Evolutionary conservation across 2,888 invertebrate species (phyloP).

Genomic region (Luffia ferchaultella): DNA sequence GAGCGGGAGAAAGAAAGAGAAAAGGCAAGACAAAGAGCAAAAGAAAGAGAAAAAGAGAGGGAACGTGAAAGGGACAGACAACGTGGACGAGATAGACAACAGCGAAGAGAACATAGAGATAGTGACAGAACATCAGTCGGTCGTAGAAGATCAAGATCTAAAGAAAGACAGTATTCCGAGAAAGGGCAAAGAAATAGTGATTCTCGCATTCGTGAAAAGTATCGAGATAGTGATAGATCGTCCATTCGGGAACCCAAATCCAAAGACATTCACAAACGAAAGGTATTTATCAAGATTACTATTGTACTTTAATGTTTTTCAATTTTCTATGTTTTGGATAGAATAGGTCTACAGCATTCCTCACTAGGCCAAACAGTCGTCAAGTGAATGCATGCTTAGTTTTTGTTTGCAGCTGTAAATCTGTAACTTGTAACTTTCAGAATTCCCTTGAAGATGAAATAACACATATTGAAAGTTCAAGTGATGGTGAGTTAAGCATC

Average conservation of each 20-base stretch:
- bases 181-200: slow-evolving; percentile 14
- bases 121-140: slow-evolving; percentile 11
- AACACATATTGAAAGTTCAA: slow-evolving; percentile 74
- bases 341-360: slow-evolving; percentile 31
- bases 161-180: slow-evolving; percentile 20
- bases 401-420: too few species aligned
- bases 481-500: slow-evolving; percentile 76
- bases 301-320: too few species aligned
- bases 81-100: slow-evolving; percentile 26
- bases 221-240: slow-evolving; percentile 25
- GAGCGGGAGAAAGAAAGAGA: slow-evolving; percentile 25
- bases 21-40: slow-evolving; percentile 17
- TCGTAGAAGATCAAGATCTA: slow-evolving; percentile 19
- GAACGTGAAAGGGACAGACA: slow-evolving; percentile 20
- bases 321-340: too few species aligned
- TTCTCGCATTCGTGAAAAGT: slow-evolving; percentile 20
- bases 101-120: slow-evolving; percentile 19
- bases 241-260: slow-evolving; percentile 32
- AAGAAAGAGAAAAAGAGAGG: slow-evolving; percentile 24
- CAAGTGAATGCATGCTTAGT: background rate
- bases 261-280: slow-evolving; percentile 20
- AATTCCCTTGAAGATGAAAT: slow-evolving; percentile 82
- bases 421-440: slow-evolving; percentile 32
- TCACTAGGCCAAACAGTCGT: slow-evolving; percentile 25
- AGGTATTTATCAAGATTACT: slow-evolving; percentile 18